Conservation (phyloP, 2,888 invertebrate genomes). For the Eulithis testata region DNA sequence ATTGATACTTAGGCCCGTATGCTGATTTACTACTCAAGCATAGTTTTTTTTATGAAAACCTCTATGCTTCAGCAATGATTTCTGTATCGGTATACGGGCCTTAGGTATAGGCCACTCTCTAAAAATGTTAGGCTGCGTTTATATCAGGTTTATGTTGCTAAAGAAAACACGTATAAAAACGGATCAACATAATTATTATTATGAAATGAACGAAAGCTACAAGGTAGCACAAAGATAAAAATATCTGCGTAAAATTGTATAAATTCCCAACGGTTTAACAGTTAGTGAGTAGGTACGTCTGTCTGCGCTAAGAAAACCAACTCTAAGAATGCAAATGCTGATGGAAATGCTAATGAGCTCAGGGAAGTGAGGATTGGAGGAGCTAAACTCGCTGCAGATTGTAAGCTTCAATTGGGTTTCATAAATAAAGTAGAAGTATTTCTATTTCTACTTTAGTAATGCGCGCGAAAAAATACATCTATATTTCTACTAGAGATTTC, state of each 20-base stretch:
- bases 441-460: constrained; percentile 22
- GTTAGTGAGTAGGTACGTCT: constrained; percentile 15
- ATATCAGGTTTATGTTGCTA: too few relatives aligned
- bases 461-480: constrained; percentile 4
- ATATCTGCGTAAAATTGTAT: not conserved
- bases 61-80: too few relatives aligned
- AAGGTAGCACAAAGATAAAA: not conserved
- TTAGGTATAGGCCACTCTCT: too few relatives aligned
- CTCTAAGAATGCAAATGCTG: constrained; percentile 48
- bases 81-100: too few relatives aligned
- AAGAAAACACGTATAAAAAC: too few relatives aligned
- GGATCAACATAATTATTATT: too few relatives aligned
- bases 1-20: too few relatives aligned
- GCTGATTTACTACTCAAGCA: too few relatives aligned
- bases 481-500: too few relatives aligned
- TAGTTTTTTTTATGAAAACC: too few relatives aligned
- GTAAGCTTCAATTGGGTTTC: constrained; percentile 42
- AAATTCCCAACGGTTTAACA: constrained; percentile 12
- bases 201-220: not conserved
- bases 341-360: constrained; percentile 47
- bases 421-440: constrained; percentile 40
- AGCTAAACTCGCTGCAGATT: constrained; percentile 40
- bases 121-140: too few relatives aligned
- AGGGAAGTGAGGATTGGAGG: constrained; percentile 36
- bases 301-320: constrained; percentile 28